phyloP scores from a whole-genome alignment of 2,113 vertebrate genomes.

The Bos javanicus region DNA sequence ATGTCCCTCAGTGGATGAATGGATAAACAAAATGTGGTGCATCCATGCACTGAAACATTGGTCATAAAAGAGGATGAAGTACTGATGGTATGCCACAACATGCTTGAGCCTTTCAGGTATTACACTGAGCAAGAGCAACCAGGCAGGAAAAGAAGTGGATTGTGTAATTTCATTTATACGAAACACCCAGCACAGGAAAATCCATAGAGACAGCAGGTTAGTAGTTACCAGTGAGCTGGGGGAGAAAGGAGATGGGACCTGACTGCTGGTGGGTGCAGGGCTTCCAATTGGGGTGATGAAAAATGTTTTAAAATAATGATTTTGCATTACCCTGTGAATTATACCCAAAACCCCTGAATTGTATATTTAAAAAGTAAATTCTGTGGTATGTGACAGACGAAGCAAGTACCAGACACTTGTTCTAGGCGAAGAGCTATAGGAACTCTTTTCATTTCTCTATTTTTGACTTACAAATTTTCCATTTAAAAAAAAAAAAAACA shows the following conservation, averaged over 20 bases:
- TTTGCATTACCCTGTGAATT: background rate
- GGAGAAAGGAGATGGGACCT: background rate
- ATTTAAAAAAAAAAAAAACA: too few species aligned
- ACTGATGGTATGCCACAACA: rapidly evolving
- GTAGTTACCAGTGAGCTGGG: background rate
- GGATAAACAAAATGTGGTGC: too few species aligned
- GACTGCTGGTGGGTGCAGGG: rapidly evolving
- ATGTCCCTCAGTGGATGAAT: background rate
- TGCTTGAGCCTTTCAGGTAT: background rate
- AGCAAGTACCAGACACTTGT: background rate
- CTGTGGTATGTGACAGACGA: background rate
- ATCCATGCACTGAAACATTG: background rate
- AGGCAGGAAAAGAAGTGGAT: rapidly evolving
- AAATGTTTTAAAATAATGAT: background rate
- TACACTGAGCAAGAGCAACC: background rate
- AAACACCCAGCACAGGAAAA: background rate
- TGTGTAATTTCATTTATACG: rapidly evolving
- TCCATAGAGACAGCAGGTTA: background rate
- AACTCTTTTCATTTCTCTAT: background rate
- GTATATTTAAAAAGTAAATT: background rate
- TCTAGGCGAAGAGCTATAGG: background rate
- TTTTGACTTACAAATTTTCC: background rate
- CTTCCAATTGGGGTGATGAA: background rate
- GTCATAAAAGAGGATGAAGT: background rate
- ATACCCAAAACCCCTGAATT: too few species aligned